Percentiles rank a stretch among this genome's conserved stretches.
phyloP scores from a whole-genome alignment of 2,113 vertebrate species.

The Trochalopteron elliotii region DNA sequence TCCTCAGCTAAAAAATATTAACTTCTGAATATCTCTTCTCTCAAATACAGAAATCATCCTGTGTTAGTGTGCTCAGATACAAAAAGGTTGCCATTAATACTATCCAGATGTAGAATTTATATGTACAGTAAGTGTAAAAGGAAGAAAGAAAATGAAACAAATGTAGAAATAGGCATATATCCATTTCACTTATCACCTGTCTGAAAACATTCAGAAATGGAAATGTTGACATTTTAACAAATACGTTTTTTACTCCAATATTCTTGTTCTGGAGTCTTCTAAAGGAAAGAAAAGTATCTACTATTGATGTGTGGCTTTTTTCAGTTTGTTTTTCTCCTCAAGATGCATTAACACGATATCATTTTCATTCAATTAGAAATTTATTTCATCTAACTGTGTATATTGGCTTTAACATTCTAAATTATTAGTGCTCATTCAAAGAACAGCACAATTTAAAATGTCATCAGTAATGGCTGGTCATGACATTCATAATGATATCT shows the following conservation, averaged over 20 bases:
- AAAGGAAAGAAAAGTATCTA: neutral
- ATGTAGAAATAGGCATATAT: neutral
- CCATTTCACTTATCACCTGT: neutral
- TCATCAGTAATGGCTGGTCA: neutral
- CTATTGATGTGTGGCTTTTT: neutral
- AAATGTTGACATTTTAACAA: neutral
- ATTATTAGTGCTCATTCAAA: neutral
- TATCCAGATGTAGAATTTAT: neutral
- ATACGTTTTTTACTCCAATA: neutral
- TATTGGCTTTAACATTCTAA: neutral
- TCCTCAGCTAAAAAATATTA: neutral
- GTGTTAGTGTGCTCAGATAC: neutral
- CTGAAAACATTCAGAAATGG: neutral
- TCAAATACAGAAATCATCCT: neutral
- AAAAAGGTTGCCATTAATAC: neutral
- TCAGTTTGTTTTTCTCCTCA: neutral
- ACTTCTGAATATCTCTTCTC: neutral
- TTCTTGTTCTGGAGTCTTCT: neutral
- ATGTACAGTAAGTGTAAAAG: neutral
- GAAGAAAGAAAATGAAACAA: neutral
- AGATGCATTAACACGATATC: neutral
- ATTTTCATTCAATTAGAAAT: neutral
- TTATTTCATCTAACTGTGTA: neutral
- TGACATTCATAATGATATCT: slow-evolving; percentile 1
- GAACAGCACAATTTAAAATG: neutral